Conservation (phyloP, 1,140 invertebrate species). For the Cryptotermes secundus region DNA sequence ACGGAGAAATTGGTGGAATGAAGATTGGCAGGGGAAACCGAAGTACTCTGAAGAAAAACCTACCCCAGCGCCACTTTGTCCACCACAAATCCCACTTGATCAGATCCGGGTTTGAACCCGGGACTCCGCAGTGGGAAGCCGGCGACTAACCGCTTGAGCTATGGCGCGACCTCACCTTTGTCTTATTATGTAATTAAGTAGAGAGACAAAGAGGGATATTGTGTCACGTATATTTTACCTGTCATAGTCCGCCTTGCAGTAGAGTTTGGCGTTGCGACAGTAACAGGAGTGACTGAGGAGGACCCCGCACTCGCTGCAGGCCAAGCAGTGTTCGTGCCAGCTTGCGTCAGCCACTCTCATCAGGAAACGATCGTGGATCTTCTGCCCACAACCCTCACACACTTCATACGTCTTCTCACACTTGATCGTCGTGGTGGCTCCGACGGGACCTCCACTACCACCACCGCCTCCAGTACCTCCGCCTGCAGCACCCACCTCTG, state of each 20-base stretch:
- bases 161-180: too few species aligned
- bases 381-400: slow-evolving; percentile 88
- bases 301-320: slow-evolving; percentile 85
- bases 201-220: too few species aligned
- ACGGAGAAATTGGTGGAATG: too few species aligned
- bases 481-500: slow-evolving; percentile 8
- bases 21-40: too few species aligned
- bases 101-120: too few species aligned
- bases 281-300: slow-evolving; percentile 87
- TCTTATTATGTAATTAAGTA: too few species aligned
- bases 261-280: slow-evolving; percentile 87
- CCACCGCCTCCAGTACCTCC: slow-evolving; percentile 19
- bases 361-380: slow-evolving; percentile 90
- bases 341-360: slow-evolving; percentile 85
- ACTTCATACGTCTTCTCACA: slow-evolving; percentile 46
- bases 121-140: too few species aligned
- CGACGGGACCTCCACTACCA: not conserved
- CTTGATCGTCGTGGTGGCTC: not conserved
- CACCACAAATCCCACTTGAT: too few species aligned
- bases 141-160: too few species aligned
- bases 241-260: slow-evolving; percentile 93
- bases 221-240: slow-evolving; percentile 55
- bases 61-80: too few species aligned
- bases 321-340: slow-evolving; percentile 92
- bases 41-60: too few species aligned